Evolutionary conservation across 2,888 invertebrate genomes (phyloP).

Genomic region (Polydrusus tereticollis): DNA sequence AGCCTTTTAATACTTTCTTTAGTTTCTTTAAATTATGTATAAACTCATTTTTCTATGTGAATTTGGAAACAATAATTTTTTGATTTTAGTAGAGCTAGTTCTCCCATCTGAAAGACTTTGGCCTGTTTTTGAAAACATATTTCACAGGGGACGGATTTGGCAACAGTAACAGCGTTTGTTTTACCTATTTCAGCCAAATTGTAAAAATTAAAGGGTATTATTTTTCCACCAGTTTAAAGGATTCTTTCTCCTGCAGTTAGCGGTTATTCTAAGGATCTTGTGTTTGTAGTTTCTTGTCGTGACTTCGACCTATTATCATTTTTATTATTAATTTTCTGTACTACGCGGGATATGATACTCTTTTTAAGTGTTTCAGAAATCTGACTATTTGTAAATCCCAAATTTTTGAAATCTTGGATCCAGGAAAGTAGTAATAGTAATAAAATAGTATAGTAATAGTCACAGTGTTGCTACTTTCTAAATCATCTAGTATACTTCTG

Average conservation of each 20-base stretch:
- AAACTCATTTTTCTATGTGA: not conserved
- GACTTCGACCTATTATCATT: not conserved
- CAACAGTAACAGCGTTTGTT: conserved; percentile 40
- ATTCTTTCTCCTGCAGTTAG: conserved; percentile 33
- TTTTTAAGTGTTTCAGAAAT: conserved; percentile 14
- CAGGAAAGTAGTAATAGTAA: no score
- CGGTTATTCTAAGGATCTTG: conserved; percentile 45
- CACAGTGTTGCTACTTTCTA: conserved; percentile 47
- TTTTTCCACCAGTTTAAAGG: conserved; percentile 48
- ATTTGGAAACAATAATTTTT: conserved; percentile 36
- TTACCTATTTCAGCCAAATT: conserved; percentile 31
- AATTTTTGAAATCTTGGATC: conserved; percentile 52
- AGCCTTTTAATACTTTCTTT: no score
- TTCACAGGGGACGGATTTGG: conserved; percentile 30
- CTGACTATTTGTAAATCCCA: conserved; percentile 46
- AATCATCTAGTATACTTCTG: conserved; percentile 35
- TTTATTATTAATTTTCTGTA: not conserved
- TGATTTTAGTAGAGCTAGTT: conserved; percentile 31
- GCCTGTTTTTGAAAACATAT: conserved; percentile 12
- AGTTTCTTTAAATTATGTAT: not conserved
- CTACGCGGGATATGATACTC: not conserved
- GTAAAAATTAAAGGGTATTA: conserved; percentile 46
- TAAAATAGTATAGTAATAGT: conserved; percentile 42
- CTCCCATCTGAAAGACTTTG: conserved; percentile 14
- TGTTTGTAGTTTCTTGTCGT: not conserved